Evolutionary conservation across 2,797 vertebrate genomes (phyloP).

Genomic region (Syngnathus rostellatus): DNA sequence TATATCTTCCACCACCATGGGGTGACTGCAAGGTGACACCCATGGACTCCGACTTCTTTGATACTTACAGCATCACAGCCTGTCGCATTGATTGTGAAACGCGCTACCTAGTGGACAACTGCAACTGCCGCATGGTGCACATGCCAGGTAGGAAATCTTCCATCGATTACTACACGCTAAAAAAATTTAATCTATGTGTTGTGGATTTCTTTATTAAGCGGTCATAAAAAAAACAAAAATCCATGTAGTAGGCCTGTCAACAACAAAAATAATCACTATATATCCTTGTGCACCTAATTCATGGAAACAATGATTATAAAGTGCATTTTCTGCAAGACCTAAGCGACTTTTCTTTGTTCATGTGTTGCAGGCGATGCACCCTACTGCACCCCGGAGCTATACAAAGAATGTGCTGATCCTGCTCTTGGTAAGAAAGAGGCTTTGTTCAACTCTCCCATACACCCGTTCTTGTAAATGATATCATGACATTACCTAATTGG

Average conservation of each 20-base stretch:
- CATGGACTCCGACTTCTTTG: constrained; percentile 89
- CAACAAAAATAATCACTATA: too few relatives aligned
- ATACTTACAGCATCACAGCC: constrained; percentile 92
- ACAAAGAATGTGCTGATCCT: constrained; percentile 97
- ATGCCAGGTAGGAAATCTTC: constrained; percentile 82
- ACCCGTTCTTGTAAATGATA: background rate
- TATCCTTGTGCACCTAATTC: background rate
- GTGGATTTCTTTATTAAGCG: too few relatives aligned
- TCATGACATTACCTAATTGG: constrained; percentile 12
- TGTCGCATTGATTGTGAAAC: constrained; percentile 99
- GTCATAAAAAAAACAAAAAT: too few relatives aligned
- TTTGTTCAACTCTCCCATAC: constrained; percentile 15
- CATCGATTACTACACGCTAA: background rate
- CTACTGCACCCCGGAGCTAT: constrained; percentile 93
- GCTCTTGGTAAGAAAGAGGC: constrained; percentile 79
- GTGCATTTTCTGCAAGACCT: background rate
- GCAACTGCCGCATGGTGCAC: constrained; percentile 98
- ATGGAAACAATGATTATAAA: background rate
- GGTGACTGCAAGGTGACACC: constrained; percentile 87
- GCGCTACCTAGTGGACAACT: constrained; percentile 96
- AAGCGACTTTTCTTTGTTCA: background rate
- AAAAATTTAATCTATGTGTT: background rate
- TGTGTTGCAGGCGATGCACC: constrained; percentile 82
- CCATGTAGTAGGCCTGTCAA: too few relatives aligned
- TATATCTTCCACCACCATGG: constrained; percentile 94